Percentiles rank a stretch among this genome's conserved stretches.
Conservation (phyloP, 1,140 invertebrate genomes). For the Dendroctonus valens region DNA sequence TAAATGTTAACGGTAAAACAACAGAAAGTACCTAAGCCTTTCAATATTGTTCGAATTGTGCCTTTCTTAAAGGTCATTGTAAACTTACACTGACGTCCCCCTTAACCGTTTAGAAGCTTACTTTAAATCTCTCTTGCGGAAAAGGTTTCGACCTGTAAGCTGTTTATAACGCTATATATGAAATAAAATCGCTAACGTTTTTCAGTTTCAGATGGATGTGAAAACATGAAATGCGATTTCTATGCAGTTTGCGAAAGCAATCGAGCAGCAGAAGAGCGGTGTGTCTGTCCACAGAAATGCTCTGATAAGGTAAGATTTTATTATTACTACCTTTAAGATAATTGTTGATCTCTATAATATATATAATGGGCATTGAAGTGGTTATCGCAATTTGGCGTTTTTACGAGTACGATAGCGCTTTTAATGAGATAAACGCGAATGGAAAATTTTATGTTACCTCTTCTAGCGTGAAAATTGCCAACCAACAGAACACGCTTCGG, state of each 20-base stretch:
- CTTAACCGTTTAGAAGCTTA: constrained; percentile 8
- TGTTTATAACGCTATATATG: background rate
- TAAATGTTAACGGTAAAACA: no score
- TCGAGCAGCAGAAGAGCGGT: constrained; percentile 69
- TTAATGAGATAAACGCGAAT: background rate
- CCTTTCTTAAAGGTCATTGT: background rate
- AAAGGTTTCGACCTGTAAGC: background rate
- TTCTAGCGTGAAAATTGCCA: constrained; percentile 1
- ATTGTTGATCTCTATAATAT: no score
- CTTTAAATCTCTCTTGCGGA: constrained; percentile 1
- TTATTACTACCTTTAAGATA: background rate
- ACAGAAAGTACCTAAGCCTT: background rate
- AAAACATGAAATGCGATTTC: constrained; percentile 81
- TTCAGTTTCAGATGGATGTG: constrained; percentile 76
- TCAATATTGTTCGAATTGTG: constrained; percentile 1
- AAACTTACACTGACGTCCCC: background rate
- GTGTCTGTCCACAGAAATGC: constrained; percentile 78
- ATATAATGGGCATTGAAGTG: no score
- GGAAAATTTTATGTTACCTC: background rate
- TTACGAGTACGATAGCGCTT: no score
- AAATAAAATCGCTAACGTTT: constrained; percentile 1
- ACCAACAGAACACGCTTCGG: background rate
- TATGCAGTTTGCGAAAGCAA: constrained; percentile 81
- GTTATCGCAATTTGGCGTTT: no score
- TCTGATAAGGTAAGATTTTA: constrained; percentile 60